These are phyloP conservation scores for Elephas maximus DNA, from an alignment of 2,113 vertebrate genomes.

Conservation along the genomic window DNA sequence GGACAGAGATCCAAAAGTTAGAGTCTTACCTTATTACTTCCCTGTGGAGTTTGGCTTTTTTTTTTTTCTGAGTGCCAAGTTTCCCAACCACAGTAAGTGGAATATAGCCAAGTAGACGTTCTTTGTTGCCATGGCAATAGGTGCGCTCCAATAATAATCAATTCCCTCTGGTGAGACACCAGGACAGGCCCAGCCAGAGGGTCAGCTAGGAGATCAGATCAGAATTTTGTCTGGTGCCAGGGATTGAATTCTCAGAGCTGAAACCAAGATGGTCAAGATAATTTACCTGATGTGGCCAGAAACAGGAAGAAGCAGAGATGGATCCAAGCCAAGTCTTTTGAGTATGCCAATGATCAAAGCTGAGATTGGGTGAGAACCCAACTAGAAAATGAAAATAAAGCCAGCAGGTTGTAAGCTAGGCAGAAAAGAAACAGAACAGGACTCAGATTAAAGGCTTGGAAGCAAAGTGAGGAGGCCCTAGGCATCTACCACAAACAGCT, in stretches of 20 bases:
- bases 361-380: not conserved
- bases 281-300: constrained; percentile 41
- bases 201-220: constrained; percentile 30
- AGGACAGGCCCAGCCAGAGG: not conserved
- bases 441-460: not conserved
- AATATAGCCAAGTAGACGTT: constrained; percentile 11
- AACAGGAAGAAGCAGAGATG: not conserved
- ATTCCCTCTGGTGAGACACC: not conserved
- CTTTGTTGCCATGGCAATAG: not conserved
- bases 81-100: not conserved
- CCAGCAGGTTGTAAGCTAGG: not conserved
- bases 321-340: constrained; percentile 14
- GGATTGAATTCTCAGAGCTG: not conserved
- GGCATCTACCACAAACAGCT: not conserved
- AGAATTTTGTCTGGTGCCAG: not conserved
- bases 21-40: not conserved
- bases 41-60: not conserved
- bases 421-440: not conserved
- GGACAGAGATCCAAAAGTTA: not conserved
- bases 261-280: not conserved
- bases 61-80: not conserved
- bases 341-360: constrained; percentile 20
- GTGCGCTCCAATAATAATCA: not conserved
- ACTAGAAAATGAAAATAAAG: not conserved
- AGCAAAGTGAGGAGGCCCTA: not conserved